Conservation (phyloP, 2,888 invertebrate genomes). For the Nycteola revayana region DNA sequence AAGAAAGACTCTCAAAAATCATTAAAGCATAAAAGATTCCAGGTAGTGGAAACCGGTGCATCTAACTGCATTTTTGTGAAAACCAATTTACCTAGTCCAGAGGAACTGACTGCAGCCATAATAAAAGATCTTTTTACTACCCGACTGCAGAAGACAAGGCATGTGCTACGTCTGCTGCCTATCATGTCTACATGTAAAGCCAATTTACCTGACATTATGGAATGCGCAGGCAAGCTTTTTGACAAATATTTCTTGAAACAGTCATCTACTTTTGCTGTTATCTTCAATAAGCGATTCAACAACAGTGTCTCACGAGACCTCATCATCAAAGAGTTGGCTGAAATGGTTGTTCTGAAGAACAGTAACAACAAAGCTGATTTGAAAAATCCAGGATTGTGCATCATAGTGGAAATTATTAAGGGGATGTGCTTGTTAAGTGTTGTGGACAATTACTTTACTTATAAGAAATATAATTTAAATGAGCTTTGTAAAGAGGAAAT, state of each 20-base stretch:
- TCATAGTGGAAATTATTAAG: slow-evolving; percentile 92
- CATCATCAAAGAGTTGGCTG: slow-evolving; percentile 88
- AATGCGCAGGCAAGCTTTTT: slow-evolving; percentile 84
- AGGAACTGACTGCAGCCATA: slow-evolving; percentile 86
- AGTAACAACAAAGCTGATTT: slow-evolving; percentile 89
- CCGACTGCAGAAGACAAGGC: slow-evolving; percentile 87
- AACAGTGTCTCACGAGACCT: slow-evolving; percentile 86
- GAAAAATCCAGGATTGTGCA: slow-evolving; percentile 87
- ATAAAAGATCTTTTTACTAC: slow-evolving; percentile 86
- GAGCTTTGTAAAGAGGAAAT: slow-evolving; percentile 81
- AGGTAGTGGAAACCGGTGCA: slow-evolving; percentile 90
- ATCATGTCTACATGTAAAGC: slow-evolving; percentile 92
- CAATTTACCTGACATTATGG: slow-evolving; percentile 87
- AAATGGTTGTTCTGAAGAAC: slow-evolving; percentile 86
- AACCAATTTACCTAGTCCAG: slow-evolving; percentile 89
- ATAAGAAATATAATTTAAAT: slow-evolving; percentile 92
- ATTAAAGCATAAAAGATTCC: slow-evolving; percentile 81
- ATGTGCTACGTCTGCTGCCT: slow-evolving; percentile 90
- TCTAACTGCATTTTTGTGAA: slow-evolving; percentile 93
- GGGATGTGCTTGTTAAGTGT: slow-evolving; percentile 90
- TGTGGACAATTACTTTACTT: slow-evolving; percentile 88
- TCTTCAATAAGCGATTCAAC: slow-evolving; percentile 91
- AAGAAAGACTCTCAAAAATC: slow-evolving; percentile 75
- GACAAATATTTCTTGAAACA: slow-evolving; percentile 88
- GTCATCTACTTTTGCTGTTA: slow-evolving; percentile 87